Percentiles rank a stretch among this genome's conserved stretches.
These are phyloP conservation scores for Actinia equina DNA, from an alignment of 64 coral and sea anemone genomes.

Conservation along the genomic window DNA sequence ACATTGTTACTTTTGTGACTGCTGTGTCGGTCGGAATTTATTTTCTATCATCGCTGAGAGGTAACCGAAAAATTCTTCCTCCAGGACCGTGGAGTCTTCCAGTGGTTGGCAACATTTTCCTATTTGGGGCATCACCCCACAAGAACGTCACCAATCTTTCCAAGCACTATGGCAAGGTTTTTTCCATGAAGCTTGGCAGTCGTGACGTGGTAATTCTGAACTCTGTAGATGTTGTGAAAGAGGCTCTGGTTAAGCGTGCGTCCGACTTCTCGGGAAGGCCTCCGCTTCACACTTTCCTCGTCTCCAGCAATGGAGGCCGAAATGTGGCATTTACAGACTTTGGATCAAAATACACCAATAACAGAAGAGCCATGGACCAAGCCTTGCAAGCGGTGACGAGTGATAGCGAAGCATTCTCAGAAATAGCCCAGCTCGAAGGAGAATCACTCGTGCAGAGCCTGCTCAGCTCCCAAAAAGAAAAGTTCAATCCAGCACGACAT, in stretches of 20 bases:
- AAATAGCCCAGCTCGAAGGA: constrained; percentile 51
- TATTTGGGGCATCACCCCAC: constrained; percentile 87
- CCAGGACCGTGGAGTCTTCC: constrained; percentile 89
- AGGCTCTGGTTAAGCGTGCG: constrained; percentile 77
- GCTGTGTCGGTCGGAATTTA: background rate
- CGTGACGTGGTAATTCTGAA: constrained; percentile 85
- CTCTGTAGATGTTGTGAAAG: constrained; percentile 86
- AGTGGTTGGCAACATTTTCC: constrained; percentile 83
- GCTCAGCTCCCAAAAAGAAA: constrained; percentile 40
- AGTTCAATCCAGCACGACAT: constrained; percentile 58
- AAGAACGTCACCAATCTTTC: constrained; percentile 85
- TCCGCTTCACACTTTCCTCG: constrained; percentile 72
- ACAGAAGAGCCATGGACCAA: constrained; percentile 74
- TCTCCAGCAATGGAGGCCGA: constrained; percentile 70
- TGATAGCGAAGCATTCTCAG: constrained; percentile 57
- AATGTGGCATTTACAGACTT: constrained; percentile 88
- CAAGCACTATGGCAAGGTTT: constrained; percentile 88
- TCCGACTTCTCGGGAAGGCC: constrained; percentile 90
- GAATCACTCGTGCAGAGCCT: constrained; percentile 49
- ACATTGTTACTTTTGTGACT: background rate
- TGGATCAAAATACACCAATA: constrained; percentile 70
- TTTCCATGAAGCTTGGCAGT: constrained; percentile 86
- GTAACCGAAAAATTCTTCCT: constrained; percentile 7
- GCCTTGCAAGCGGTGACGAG: constrained; percentile 71
- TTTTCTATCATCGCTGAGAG: background rate